Evolutionary conservation across 2,113 vertebrate species (phyloP), one percentile per base, ranked within the genome.

Genomic region (Carassius gibelio): DNA sequence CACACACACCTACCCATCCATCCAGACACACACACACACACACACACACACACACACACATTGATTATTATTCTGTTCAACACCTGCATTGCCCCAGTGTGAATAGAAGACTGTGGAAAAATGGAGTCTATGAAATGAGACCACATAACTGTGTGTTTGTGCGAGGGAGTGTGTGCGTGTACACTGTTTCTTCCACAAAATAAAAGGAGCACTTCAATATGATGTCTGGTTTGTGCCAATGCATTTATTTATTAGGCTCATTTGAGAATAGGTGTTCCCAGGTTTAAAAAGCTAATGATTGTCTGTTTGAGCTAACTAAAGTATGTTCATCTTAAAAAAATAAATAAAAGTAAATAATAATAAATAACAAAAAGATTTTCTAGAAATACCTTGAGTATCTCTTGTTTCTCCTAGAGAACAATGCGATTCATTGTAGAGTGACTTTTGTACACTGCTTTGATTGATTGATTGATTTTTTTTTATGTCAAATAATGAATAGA

Each of bases 21-120:
- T 5, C 8, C 68, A 42, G 17, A 71, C 38, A 26, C 14, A 81
- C 57, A 17, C 61, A 81, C 42, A 68, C 36, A 38, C 36, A 38
- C 36, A 38, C 34, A 62, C 59, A 26, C 38, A 81, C 57, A 17
- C 61, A 81, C 42, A 68, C 26, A 34, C 26, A 66, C 79, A 52
- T 52, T 82, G 81, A 82, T 82, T 82, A 72, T 38, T 82, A 82
- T 82, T 82, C 81, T 71, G 81, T 72, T 59, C 81, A 72, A n/a
- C 81, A 82, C 81, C 30, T 72, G 68, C 81, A 82, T 82, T 81
- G 52, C 66, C 66, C 76, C 84, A 72, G 55, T 48, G 55, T 21
- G 66, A 72, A 38, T 61, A 34, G 7, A 61, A 61, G 84, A 38
- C 71, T 74, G 75, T 71, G 52, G 52, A 85, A 77, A 52, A 85